A percentile compares a stretch with the other conserved stretches of the same genome.
These are phyloP conservation scores for Heliconius ismenius DNA, from an alignment of 2,888 invertebrate genomes.

Conservation along the genomic window DNA sequence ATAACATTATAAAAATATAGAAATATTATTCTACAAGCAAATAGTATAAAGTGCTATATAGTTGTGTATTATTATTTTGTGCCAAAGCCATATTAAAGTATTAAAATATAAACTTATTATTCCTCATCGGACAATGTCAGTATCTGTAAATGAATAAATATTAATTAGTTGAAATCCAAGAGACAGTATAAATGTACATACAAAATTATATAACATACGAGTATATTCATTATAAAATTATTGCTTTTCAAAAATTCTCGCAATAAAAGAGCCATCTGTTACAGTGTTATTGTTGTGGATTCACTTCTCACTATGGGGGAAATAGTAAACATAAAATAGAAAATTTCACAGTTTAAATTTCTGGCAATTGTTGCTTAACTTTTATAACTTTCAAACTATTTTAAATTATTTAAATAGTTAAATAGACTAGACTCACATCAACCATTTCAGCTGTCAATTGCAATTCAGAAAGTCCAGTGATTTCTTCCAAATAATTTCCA, in stretches of 20 bases:
- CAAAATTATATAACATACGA: background rate
- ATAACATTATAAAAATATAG: background rate
- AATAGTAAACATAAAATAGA: too few species aligned
- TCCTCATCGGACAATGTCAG: constrained; percentile 69
- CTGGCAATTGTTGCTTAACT: background rate
- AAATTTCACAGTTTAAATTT: too few species aligned
- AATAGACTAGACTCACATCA: constrained; percentile 64
- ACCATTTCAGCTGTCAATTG: constrained; percentile 83
- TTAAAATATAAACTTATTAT: constrained; percentile 10
- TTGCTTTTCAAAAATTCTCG: too few species aligned
- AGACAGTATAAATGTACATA: background rate
- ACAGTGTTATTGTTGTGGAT: too few species aligned
- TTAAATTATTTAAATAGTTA: background rate
- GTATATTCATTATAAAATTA: background rate
- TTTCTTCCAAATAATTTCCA: constrained; percentile 90
- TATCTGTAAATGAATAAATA: constrained; percentile 56
- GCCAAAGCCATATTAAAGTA: background rate
- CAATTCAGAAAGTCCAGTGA: constrained; percentile 89
- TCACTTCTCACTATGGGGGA: too few species aligned
- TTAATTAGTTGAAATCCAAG: constrained; percentile 3
- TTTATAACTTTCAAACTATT: background rate
- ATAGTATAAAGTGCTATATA: background rate
- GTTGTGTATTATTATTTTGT: constrained; percentile 1
- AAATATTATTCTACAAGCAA: background rate
- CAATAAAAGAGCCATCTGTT: too few species aligned